phyloP scores from a whole-genome alignment of 2,797 vertebrate genomes.

The Ispidina picta region DNA sequence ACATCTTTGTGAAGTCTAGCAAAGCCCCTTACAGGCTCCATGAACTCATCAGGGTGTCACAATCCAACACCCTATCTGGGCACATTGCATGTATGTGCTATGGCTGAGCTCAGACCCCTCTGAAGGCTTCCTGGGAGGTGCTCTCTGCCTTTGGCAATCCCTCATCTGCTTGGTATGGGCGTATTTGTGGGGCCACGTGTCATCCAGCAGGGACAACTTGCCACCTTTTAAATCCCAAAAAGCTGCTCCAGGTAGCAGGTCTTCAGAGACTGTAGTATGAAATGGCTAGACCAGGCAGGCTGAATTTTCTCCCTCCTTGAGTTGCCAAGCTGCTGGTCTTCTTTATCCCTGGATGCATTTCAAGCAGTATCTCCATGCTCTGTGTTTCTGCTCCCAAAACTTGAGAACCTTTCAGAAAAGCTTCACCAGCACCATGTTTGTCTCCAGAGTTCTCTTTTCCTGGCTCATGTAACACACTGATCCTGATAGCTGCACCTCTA shows the following conservation, averaged over 20 bases:
- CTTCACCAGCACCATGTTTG: background rate
- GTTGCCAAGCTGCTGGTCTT: background rate
- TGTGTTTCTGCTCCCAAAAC: background rate
- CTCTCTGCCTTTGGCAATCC: background rate
- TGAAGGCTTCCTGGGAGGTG: background rate
- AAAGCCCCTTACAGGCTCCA: background rate
- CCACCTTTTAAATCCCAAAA: background rate
- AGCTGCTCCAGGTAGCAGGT: background rate
- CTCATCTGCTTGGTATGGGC: background rate
- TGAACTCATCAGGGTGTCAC: background rate
- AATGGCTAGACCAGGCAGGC: background rate
- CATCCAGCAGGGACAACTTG: background rate
- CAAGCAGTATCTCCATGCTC: background rate
- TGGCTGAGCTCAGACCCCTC: background rate
- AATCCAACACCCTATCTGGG: rapidly evolving
- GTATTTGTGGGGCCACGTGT: background rate
- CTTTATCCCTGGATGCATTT: background rate
- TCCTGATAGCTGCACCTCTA: background rate
- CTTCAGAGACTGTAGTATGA: background rate
- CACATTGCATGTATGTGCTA: too few species aligned
- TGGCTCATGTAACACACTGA: rapidly evolving
- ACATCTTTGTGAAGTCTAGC: background rate
- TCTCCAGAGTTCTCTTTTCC: background rate
- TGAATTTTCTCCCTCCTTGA: background rate
- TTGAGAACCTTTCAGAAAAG: background rate